Percentiles rank a stretch among this genome's conserved stretches.
phyloP scores from a whole-genome alignment of 2,888 invertebrate species.

The Drosophila diplacantha region DNA sequence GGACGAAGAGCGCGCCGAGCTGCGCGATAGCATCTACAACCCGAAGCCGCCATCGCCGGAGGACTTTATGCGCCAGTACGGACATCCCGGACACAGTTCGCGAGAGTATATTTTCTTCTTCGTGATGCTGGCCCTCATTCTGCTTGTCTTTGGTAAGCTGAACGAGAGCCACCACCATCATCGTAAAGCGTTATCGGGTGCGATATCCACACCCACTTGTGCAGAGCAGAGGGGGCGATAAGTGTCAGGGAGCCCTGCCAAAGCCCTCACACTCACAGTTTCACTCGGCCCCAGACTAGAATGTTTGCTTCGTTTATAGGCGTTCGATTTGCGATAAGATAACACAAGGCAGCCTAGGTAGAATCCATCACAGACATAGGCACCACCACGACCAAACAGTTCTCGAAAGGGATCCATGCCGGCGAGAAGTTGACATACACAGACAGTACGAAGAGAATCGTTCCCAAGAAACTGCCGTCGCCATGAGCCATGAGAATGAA shows the following conservation, averaged over 20 bases:
- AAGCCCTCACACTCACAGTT: constrained; percentile 7
- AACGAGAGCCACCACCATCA: constrained; percentile 1
- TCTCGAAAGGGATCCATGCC: constrained; percentile 28
- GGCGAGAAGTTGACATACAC: constrained; percentile 23
- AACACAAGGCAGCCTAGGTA: constrained; percentile 38
- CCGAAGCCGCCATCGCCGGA: constrained; percentile 76
- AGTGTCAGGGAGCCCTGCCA: constrained; percentile 34
- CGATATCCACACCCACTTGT: constrained; percentile 17
- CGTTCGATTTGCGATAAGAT: constrained; percentile 70
- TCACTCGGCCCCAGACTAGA: constrained; percentile 27
- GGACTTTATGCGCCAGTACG: constrained; percentile 62
- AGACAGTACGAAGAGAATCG: neutral
- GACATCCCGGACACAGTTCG: constrained; percentile 58
- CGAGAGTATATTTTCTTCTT: constrained; percentile 74
- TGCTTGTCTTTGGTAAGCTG: constrained; percentile 76
- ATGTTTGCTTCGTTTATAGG: constrained; percentile 51
- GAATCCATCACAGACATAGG: constrained; percentile 51
- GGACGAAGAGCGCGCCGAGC: constrained; percentile 82
- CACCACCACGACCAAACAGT: constrained; percentile 27
- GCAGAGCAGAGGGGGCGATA: constrained; percentile 8
- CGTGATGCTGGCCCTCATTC: constrained; percentile 76
- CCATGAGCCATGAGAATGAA: constrained; percentile 42
- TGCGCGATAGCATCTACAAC: constrained; percentile 79
- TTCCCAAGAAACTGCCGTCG: neutral
- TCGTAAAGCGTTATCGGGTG: constrained; percentile 8